A percentile compares a stretch with the other conserved stretches of the same genome.
Conservation (phyloP, 2,113 vertebrate genomes). For the Halcyon malimbica region DNA sequence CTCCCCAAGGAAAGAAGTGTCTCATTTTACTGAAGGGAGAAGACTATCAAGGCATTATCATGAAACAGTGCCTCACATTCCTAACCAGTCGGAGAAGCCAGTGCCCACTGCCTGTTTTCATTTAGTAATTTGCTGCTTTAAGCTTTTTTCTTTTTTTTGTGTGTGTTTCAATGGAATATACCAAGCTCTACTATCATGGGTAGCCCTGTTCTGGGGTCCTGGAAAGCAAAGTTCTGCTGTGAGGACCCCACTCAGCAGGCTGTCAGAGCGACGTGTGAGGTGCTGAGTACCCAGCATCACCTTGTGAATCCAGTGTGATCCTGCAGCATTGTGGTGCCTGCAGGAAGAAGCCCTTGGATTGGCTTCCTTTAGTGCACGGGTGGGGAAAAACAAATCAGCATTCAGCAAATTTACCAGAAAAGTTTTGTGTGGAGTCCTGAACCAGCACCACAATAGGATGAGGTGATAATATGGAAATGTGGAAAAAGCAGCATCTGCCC, state of each 20-base stretch:
- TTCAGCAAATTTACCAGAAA: background rate
- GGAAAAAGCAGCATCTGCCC: background rate
- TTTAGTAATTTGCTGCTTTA: conserved; percentile 45
- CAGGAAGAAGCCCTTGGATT: background rate
- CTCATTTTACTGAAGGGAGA: background rate
- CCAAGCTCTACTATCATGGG: background rate
- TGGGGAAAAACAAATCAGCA: background rate
- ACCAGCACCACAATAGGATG: background rate
- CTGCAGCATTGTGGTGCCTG: background rate
- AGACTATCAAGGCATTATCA: background rate
- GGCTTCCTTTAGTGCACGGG: background rate
- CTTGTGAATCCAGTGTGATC: background rate
- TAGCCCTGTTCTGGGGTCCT: background rate
- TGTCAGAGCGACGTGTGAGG: background rate
- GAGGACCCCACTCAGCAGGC: background rate
- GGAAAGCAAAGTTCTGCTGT: background rate
- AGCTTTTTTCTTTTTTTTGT: conserved; percentile 3
- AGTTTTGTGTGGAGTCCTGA: background rate
- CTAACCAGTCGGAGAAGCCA: background rate
- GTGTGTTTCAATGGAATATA: background rate
- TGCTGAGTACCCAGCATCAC: background rate
- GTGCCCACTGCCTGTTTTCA: background rate
- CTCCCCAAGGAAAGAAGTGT: background rate
- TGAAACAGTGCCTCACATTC: background rate
- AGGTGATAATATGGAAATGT: background rate